These are phyloP conservation scores for Mystacornis crossleyi DNA, from an alignment of 2,113 vertebrate genomes.

Conservation along the genomic window DNA sequence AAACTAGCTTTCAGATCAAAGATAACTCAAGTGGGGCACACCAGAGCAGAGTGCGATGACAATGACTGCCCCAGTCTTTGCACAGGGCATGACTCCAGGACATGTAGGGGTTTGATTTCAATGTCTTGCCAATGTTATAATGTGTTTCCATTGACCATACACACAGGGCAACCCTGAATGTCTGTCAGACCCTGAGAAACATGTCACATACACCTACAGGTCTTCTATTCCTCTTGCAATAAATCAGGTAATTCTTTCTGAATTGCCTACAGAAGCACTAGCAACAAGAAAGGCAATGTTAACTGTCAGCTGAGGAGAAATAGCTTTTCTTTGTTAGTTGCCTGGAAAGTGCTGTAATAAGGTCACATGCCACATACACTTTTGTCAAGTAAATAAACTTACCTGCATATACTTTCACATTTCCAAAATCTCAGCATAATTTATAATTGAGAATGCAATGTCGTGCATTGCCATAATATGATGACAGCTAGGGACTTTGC, in stretches of 20 bases:
- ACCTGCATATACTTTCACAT: neutral
- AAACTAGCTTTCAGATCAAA: neutral
- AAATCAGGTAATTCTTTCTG: neutral
- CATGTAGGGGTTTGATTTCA: neutral
- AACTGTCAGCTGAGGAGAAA: slow-evolving; percentile 34
- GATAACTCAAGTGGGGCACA: neutral
- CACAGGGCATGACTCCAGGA: neutral
- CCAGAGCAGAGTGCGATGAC: neutral
- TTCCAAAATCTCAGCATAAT: slow-evolving; percentile 11
- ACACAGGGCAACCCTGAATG: neutral
- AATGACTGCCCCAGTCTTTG: neutral
- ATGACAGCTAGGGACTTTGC: neutral
- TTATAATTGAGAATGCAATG: neutral
- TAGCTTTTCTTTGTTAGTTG: slow-evolving; percentile 14
- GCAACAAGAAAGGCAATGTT: slow-evolving; percentile 20
- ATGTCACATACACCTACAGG: neutral
- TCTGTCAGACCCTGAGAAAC: neutral
- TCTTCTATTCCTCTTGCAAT: slow-evolving; percentile 22
- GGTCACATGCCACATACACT: slow-evolving; percentile 13
- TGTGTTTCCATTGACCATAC: neutral
- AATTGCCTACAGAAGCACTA: slow-evolving; percentile 11
- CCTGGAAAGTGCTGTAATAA: neutral
- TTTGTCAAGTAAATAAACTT: slow-evolving; percentile 45
- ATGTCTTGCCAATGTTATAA: neutral
- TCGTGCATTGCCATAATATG: neutral